A percentile compares a stretch with the other conserved stretches of the same genome.
Evolutionary conservation across 1,140 invertebrate species (phyloP).

Genomic region (Rhizoglyphus robini): DNA sequence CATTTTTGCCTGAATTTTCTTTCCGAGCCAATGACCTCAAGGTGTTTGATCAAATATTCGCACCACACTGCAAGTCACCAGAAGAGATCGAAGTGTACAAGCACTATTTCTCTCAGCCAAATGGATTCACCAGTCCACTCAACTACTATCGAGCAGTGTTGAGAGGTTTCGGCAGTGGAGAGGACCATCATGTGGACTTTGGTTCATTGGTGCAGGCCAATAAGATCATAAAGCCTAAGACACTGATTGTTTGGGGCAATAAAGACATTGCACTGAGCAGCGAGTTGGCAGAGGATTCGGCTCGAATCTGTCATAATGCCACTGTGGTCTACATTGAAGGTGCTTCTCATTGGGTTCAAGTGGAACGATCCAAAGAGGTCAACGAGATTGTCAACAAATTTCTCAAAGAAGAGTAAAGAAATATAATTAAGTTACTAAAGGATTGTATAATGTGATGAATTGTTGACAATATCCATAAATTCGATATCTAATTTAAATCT

Average conservation of each 20-base stretch:
- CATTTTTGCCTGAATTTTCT: slow-evolving; percentile 51
- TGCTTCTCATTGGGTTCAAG: slow-evolving; percentile 56
- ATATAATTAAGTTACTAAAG: too few relatives aligned
- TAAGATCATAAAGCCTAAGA: slow-evolving; percentile 31
- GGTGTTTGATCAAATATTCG: slow-evolving; percentile 45
- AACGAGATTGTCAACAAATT: slow-evolving; percentile 53
- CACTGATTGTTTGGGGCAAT: slow-evolving; percentile 48
- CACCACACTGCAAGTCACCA: slow-evolving; percentile 34
- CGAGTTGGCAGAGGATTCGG: slow-evolving; percentile 48
- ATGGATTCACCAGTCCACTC: slow-evolving; percentile 58
- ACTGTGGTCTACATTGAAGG: slow-evolving; percentile 49
- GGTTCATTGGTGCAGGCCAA: not conserved
- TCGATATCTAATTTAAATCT: too few relatives aligned
- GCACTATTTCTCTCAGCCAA: slow-evolving; percentile 52
- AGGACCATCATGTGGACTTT: not conserved
- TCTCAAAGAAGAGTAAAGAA: too few relatives aligned
- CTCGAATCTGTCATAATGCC: slow-evolving; percentile 48
- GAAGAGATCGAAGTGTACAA: slow-evolving; percentile 59
- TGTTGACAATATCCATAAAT: too few relatives aligned
- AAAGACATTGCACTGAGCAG: slow-evolving; percentile 47
- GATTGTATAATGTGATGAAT: too few relatives aligned
- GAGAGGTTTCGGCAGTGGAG: not conserved
- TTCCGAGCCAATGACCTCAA: slow-evolving; percentile 48
- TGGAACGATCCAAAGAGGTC: slow-evolving; percentile 50
- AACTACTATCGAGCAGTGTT: slow-evolving; percentile 53